These are phyloP conservation scores for Leptinotarsa defecta DNA, from an alignment of 1,140 invertebrate species.

Conservation along the genomic window DNA sequence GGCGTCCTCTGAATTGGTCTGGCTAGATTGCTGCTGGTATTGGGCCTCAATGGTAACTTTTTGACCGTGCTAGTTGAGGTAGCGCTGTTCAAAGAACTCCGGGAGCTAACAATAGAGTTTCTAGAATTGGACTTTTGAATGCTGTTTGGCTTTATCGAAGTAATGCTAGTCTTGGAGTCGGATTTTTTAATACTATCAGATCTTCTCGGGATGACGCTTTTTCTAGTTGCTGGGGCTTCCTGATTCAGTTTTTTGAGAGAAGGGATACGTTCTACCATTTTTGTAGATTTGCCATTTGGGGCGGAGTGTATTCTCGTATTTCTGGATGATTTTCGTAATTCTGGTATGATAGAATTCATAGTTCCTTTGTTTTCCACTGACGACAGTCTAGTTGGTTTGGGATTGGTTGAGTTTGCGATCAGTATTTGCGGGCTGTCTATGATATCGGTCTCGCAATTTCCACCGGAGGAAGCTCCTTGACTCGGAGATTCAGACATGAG, in stretches of 20 bases:
- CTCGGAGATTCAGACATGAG: conserved; percentile 83
- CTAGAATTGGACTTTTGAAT: conserved; percentile 51
- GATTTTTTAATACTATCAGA: conserved; percentile 52
- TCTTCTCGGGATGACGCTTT: conserved; percentile 45
- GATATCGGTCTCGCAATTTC: conserved; percentile 49
- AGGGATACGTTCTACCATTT: not conserved
- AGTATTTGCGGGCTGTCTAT: conserved; percentile 31
- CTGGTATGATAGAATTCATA: conserved; percentile 16
- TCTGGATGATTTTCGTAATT: conserved; percentile 1
- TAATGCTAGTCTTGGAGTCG: conserved; percentile 29
- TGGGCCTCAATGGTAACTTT: conserved; percentile 60
- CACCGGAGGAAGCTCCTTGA: conserved; percentile 50
- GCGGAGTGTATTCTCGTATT: conserved; percentile 4
- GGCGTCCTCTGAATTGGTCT: conserved; percentile 47
- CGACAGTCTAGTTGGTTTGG: conserved; percentile 27
- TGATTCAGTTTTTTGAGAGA: conserved; percentile 14
- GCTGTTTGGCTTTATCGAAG: conserved; percentile 1
- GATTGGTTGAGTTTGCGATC: conserved; percentile 29
- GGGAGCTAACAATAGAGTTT: conserved; percentile 77
- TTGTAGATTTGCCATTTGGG: conserved; percentile 5
- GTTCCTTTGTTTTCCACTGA: conserved; percentile 30
- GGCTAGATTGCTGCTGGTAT: conserved; percentile 40
- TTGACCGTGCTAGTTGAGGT: conserved; percentile 80
- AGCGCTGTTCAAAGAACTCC: conserved; percentile 80
- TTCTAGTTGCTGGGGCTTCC: conserved; percentile 7